Evolutionary conservation across 2,113 vertebrate species (phyloP).

Genomic region (Macaca nemestrina): DNA sequence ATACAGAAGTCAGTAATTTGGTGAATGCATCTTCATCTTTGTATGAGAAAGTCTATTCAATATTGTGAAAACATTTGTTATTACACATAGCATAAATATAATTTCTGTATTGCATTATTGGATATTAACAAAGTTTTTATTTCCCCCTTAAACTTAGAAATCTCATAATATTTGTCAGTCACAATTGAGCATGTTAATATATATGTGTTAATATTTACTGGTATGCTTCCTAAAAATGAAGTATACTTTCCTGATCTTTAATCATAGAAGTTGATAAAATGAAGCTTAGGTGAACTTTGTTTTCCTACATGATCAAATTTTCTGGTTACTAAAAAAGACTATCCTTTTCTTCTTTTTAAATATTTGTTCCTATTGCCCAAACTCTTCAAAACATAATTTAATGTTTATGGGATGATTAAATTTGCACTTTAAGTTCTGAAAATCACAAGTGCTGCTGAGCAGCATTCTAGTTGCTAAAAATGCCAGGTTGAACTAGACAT

Average conservation of each 20-base stretch:
- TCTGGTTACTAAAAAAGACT: neutral
- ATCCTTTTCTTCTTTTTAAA: neutral
- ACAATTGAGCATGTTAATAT: neutral
- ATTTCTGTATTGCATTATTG: neutral
- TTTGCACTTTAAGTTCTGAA: conserved; percentile 5
- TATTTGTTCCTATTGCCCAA: neutral
- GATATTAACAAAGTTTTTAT: neutral
- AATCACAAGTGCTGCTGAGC: neutral
- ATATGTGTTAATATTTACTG: neutral
- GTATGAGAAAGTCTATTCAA: neutral
- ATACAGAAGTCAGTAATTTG: conserved; percentile 3
- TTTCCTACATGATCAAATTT: neutral
- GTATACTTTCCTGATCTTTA: neutral
- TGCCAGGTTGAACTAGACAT: neutral
- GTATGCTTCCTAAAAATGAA: neutral
- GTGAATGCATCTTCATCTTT: neutral
- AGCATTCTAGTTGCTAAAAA: conserved; percentile 45
- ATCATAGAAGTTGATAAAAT: neutral
- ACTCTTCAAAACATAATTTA: conserved; percentile 13
- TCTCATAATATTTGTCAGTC: neutral
- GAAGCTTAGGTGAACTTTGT: neutral
- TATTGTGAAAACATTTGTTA: neutral
- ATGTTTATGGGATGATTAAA: neutral
- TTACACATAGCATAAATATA: neutral
- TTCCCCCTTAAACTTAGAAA: neutral